These are phyloP conservation scores for Clavelina lepadiformis DNA, from an alignment of 23 tunicate species.

Conservation along the genomic window DNA sequence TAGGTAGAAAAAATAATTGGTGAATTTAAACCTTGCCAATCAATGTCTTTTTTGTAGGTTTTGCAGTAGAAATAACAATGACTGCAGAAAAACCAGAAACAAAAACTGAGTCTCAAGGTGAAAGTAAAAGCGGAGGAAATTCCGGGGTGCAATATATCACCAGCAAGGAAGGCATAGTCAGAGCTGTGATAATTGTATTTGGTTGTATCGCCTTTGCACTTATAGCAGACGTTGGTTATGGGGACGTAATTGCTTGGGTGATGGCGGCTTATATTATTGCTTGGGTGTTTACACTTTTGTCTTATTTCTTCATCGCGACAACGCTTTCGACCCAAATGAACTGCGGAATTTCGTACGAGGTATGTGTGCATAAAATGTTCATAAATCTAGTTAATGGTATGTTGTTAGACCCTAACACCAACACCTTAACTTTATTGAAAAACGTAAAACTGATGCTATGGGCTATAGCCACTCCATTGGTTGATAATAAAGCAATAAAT, in stretches of 20 bases:
- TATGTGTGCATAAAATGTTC: constrained; percentile 1
- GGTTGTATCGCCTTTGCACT: constrained; percentile 67
- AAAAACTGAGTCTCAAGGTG: no score
- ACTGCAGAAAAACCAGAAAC: no score
- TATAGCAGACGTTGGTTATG: constrained; percentile 31
- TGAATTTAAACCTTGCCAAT: no score
- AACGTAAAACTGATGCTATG: no score
- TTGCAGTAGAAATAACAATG: no score
- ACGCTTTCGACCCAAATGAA: constrained; percentile 56
- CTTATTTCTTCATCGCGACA: constrained; percentile 58
- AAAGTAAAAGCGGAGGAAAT: no score
- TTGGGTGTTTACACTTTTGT: constrained; percentile 39
- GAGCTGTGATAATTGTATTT: constrained; percentile 42
- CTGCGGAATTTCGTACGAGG: constrained; percentile 70
- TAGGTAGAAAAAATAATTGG: no score
- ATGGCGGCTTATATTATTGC: constrained; percentile 71
- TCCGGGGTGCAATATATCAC: constrained; percentile 54
- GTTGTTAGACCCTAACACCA: no score
- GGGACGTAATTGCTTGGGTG: constrained; percentile 51
- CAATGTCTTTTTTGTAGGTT: no score
- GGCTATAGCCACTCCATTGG: no score
- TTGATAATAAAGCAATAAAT: no score
- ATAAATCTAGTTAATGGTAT: neutral
- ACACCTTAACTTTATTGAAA: no score
- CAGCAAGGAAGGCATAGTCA: constrained; percentile 63